These are phyloP conservation scores for Passerina amoena DNA, from an alignment of 2,113 vertebrate genomes.

Conservation along the genomic window DNA sequence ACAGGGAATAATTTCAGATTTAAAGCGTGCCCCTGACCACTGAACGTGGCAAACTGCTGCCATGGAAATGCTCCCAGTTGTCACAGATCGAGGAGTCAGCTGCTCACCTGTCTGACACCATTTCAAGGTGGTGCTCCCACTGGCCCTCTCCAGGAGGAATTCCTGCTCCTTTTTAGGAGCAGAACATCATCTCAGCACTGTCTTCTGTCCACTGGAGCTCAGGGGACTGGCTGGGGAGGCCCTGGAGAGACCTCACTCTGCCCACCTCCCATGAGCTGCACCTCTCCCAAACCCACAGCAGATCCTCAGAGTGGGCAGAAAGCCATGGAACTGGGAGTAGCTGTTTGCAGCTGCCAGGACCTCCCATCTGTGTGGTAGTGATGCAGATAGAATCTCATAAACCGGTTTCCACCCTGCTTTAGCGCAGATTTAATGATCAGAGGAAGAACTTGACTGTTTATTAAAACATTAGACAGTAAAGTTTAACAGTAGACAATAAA, in stretches of 20 bases:
- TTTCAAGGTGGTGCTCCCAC: background rate
- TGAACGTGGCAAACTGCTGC: accelerated
- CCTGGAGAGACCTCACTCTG: background rate
- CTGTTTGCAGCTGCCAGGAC: background rate
- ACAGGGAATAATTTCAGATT: background rate
- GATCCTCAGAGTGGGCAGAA: background rate
- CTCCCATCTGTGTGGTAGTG: conserved; percentile 12
- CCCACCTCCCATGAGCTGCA: background rate
- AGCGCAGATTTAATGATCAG: conserved; percentile 34
- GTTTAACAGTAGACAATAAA: conserved; percentile 51
- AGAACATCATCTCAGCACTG: background rate
- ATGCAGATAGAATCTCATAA: conserved; percentile 43
- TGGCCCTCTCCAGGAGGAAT: background rate
- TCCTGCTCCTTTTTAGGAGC: background rate
- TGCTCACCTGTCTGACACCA: background rate
- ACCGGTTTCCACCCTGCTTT: conserved; percentile 31
- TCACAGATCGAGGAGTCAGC: background rate
- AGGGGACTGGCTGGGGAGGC: background rate
- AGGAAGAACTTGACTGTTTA: conserved; percentile 50
- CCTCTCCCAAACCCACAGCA: background rate
- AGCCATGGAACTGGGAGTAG: background rate
- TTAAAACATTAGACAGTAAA: conserved; percentile 65
- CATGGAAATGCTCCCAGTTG: background rate
- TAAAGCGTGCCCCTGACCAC: background rate
- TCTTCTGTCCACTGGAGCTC: background rate